phyloP scores from a whole-genome alignment of 1,140 invertebrate genomes.

The Calycopis cecrops region DNA sequence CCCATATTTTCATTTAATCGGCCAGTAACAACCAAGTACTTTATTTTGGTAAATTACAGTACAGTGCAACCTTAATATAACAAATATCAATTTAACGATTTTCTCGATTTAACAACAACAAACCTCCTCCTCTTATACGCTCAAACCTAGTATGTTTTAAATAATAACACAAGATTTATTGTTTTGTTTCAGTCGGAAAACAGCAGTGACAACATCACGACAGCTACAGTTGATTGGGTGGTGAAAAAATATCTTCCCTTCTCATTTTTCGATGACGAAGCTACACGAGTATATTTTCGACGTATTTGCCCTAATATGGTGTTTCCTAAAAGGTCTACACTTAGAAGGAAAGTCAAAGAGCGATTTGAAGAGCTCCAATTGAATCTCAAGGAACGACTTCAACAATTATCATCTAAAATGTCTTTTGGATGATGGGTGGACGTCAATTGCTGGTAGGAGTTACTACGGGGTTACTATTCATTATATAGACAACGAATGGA shows the following conservation, averaged over 20 bases:
- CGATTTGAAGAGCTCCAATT: constrained; percentile 33
- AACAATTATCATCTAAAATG: constrained; percentile 41
- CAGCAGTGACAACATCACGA: constrained; percentile 31
- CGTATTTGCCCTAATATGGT: constrained; percentile 33
- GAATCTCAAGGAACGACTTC: constrained; percentile 32
- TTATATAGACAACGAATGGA: constrained; percentile 47
- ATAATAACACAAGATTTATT: constrained; percentile 20
- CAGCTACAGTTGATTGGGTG: constrained; percentile 35
- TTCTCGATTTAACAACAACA: constrained; percentile 21
- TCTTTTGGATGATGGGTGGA: constrained; percentile 53
- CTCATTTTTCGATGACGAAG: constrained; percentile 44
- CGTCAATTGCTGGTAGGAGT: constrained; percentile 34
- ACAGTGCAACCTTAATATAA: constrained; percentile 23
- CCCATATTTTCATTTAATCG: constrained; percentile 23
- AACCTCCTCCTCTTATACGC: constrained; percentile 17
- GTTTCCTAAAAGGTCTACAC: constrained; percentile 25
- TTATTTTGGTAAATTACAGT: constrained; percentile 25
- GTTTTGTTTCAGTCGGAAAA: constrained; percentile 19
- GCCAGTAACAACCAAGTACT: constrained; percentile 24
- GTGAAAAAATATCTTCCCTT: constrained; percentile 50
- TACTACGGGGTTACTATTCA: constrained; percentile 45
- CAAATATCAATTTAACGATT: constrained; percentile 25
- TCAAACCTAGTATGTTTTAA: constrained; percentile 19
- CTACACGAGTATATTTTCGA: constrained; percentile 41
- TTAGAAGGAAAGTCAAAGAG: constrained; percentile 35